phyloP scores from a whole-genome alignment of 2,888 invertebrate species.

The Chrysina gloriosa region DNA sequence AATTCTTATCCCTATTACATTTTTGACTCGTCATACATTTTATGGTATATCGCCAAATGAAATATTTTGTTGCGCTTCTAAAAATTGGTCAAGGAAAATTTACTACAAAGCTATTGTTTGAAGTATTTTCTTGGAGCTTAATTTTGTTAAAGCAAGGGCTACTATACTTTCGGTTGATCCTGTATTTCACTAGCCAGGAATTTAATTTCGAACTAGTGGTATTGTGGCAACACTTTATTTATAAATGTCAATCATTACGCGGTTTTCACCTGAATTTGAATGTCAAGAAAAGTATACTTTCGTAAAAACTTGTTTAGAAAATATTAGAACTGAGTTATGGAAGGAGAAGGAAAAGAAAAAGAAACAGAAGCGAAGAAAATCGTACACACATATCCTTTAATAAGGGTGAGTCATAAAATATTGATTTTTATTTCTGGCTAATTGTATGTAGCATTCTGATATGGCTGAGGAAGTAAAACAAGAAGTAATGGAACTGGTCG shows the following conservation, averaged over 20 bases:
- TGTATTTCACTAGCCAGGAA: background rate
- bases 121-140: too few species aligned
- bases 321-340: constrained; percentile 38
- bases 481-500: constrained; percentile 90
- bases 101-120: too few species aligned
- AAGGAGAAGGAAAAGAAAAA: constrained; percentile 52
- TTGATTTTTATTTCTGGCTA: constrained; percentile 41
- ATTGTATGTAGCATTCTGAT: constrained; percentile 79
- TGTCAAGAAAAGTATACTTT: background rate
- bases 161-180: too few species aligned
- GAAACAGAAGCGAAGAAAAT: constrained; percentile 73
- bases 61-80: too few species aligned
- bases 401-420: constrained; percentile 73
- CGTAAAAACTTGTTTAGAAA: constrained; percentile 8
- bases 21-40: too few species aligned
- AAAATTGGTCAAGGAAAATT: too few species aligned
- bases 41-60: too few species aligned
- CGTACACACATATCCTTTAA: constrained; percentile 84
- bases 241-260: constrained; percentile 27
- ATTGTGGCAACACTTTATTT: constrained; percentile 40
- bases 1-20: too few species aligned
- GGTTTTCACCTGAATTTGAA: constrained; percentile 32
- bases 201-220: constrained; percentile 26
- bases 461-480: constrained; percentile 94
- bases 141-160: too few species aligned